Evolutionary conservation across 1,140 invertebrate species (phyloP), one percentile per base, ranked within the genome.

Genomic region (Dufourea novaeangliae): DNA sequence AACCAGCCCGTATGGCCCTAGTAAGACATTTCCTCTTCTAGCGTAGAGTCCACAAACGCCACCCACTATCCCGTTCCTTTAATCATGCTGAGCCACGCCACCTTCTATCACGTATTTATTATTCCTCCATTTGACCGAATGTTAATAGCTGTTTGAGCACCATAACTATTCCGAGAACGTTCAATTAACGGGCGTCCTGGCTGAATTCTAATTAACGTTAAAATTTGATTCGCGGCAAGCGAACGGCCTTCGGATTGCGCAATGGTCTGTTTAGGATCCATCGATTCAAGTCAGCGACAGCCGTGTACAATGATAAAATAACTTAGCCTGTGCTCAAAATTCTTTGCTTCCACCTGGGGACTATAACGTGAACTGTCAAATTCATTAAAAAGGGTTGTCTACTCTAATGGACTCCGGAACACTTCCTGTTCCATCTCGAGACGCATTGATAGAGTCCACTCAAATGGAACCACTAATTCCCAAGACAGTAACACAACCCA

Each of bases 1-100:
- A 88, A 93, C 92, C 82, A 93, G 91, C 88, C 91, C 92, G 81
- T 93, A 93, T 91, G 91, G 92, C 88, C 91, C 91, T 80, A 92
- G 92, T 93, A 91, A 92, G 91, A 90, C 27, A 46, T 22, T 63
- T 32, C 46, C 57, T 78, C 29, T 50, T 79, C 37, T 56, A 44
- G 41, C 32, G 64, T 12, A 8, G 10, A 8, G 41, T 2, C 2
- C 34, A 41, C 6, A 46, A n/a, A n/a, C n/a, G n/a, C 34, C 22
- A 39, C 34, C 62, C 25, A 22, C 34, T 11, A 5, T n/a, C n/a
- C 61, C 37, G 10, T 68, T 59, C 25, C 14, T 61, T n/a, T 34
- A 29, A 22, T 17, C 50, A 27, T 32, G 22, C 4, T 22, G 50
- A 69, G 27, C 20, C 29, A 52, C 17, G 79, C 32, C 61, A 61